Evolutionary conservation across 1,140 invertebrate species (phyloP), one percentile per base, ranked within the genome.

Genomic region (Pinna nobilis): DNA sequence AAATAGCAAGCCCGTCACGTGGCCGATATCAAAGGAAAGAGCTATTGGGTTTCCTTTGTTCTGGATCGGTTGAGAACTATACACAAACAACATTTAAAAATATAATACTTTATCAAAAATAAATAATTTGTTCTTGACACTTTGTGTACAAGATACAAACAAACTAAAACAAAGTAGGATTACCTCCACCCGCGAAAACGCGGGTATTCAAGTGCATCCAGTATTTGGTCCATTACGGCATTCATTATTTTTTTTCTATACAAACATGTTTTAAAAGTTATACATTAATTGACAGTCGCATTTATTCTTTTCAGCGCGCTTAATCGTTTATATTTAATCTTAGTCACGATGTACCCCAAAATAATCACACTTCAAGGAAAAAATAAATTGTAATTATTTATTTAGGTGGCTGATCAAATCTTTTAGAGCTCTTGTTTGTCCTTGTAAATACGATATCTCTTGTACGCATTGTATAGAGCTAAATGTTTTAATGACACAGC

Each of bases 311-410:
- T 59, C 30, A 59, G 33, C 33, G 33, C 37, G 55, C 37, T 35
- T 59, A 59, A 59, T 59, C 55, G 55, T 59, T 59, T 59, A 33
- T 59, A 33, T 59, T 59, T 33, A n/a, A 30, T 35, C 32, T n/a
- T 20, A 15, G 55, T 59, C 55, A 59, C 55, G 55, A 59, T 59
- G 30, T 35, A 35, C 55, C 30, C 55, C 55, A 59, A 59, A 59
- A 59, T 59, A 59, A 59, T 59, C 55, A 33, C 55, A 35, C 55
- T 59, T 59, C 55, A 59, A 59, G 55, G 55, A 33, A 33, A 57
- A 57, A 59, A 59, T 59, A 59, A 59, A 59, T 59, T 59, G 55
- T 33, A 59, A 59, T 59, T 59, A 59, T 59, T 59, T 59, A 59
- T 59, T 59, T 59, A 59, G 55, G 37, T 33, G 33, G 15, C 20